Base-by-base conservation (phyloP, 2,888 invertebrate genomes). In the Abscondita cerata region DNA sequence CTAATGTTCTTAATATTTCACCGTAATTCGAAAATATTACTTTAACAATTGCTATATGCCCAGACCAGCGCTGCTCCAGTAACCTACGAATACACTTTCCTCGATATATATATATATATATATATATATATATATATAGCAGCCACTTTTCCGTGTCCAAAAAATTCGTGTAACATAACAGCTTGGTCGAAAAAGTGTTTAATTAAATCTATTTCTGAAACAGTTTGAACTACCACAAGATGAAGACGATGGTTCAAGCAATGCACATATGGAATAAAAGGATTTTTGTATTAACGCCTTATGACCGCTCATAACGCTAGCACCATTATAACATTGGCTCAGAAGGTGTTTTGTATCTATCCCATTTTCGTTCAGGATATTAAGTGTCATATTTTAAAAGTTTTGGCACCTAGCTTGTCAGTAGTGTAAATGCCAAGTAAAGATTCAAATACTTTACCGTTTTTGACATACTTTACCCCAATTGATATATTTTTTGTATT, bases 401-500 rank as follows among this genome's bases (percentile, higher is more conserved):
- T 52, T 1, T 16, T 19, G 19, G 52, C 52, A 52, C 38, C 36
- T 19, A 52, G 38, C 36, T 52, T 18, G 19, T 11, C 19, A 20
- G 38, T 38, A 9, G 38, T 52, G 1, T 2, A 19, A 19, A 52
- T 52, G 2, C 16, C 9, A 11, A 36, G 16, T 18, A 52, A 38
- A 6, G 52, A 36, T 38, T 52, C 38, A 1, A 19, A 16, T 1
- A 38, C 38, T 38, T 36, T 12, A 8, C 52, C 52, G 36, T 18
- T 13, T 16, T 34, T 52, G 13, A 41, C 41, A 15, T 41, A 41
- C 9, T 15, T 13, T 13, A 59, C 41, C 3, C 34, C 61, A 15
- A 59, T 57, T 12, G 61, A 48, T n/a, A 58, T 34, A 57, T 58
- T 61, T 50, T 61, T 52, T 8, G 51, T 19, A 34, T 61, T 61